A percentile compares a stretch with the other conserved stretches of the same genome.
Evolutionary conservation across 2,797 vertebrate species (phyloP).

Genomic region (Kryptolebias ocellatus): DNA sequence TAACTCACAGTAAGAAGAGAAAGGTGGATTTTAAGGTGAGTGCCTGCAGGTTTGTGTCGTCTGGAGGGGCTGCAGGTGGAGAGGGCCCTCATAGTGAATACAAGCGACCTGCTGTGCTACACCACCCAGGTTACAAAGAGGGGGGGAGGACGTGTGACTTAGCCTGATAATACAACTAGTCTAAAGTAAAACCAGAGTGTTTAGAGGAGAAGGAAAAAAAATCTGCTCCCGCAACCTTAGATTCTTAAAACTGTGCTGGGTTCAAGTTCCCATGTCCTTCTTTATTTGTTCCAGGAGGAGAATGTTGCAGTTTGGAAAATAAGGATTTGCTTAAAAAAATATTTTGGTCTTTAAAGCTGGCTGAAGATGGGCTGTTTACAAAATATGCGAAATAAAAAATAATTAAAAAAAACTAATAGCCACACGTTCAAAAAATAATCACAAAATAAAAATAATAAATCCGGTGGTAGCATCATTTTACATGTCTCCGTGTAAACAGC

Average conservation of each 20-base stretch:
- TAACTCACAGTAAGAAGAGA: constrained; percentile 39
- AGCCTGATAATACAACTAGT: constrained; percentile 38
- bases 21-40: constrained; percentile 35
- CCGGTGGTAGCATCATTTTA: not conserved
- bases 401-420: too few relatives aligned
- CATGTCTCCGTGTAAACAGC: constrained; percentile 16
- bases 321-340: too few relatives aligned
- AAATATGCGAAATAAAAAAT: not conserved
- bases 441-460: not conserved
- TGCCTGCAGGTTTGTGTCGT: constrained; percentile 38
- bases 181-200: constrained; percentile 25
- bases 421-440: too few relatives aligned
- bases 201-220: too few relatives aligned
- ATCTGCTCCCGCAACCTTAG: too few relatives aligned
- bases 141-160: constrained; percentile 34
- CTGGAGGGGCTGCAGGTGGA: constrained; percentile 65
- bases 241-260: too few relatives aligned
- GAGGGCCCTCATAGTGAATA: constrained; percentile 47
- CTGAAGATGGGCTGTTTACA: not conserved
- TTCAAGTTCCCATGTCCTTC: too few relatives aligned
- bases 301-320: too few relatives aligned
- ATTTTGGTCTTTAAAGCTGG: too few relatives aligned
- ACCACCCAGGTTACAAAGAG: constrained; percentile 53
- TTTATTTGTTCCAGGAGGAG: too few relatives aligned
- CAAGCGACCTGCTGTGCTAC: constrained; percentile 68